Percentiles rank a stretch among this genome's conserved stretches.
Evolutionary conservation across 2,888 invertebrate species (phyloP).

Genomic region (Trissonchulus latispiculum): DNA sequence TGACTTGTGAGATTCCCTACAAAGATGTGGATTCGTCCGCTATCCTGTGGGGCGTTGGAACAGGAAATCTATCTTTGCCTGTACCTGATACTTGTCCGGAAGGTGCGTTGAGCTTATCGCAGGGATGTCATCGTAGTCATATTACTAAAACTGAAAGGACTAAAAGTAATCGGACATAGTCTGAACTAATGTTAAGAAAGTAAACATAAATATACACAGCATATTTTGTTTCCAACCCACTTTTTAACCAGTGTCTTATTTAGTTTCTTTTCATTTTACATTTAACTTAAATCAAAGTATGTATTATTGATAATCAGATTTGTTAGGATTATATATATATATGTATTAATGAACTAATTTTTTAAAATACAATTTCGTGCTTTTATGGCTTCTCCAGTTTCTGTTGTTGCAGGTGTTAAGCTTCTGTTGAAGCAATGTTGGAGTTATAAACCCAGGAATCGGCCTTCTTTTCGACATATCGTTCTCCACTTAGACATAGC

Average conservation of each 20-base stretch:
- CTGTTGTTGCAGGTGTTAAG: constrained; percentile 51
- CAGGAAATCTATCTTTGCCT: constrained; percentile 77
- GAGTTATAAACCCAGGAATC: constrained; percentile 71
- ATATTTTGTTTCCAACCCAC: not conserved
- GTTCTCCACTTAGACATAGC: constrained; percentile 82
- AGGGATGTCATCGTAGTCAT: no score
- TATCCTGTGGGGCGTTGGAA: constrained; percentile 96
- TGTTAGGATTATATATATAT: no score
- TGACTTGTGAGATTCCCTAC: constrained; percentile 86
- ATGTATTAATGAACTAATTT: no score
- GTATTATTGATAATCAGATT: no score
- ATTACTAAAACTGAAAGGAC: no score
- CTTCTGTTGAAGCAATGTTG: constrained; percentile 82
- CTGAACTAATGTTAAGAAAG: no score
- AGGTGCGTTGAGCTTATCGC: constrained; percentile 39
- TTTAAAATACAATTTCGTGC: no score
- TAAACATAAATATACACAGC: no score
- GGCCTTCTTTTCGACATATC: constrained; percentile 81
- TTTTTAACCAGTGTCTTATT: not conserved
- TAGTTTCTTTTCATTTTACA: not conserved
- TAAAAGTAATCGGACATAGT: no score
- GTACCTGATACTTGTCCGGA: constrained; percentile 79
- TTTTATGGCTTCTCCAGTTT: no score
- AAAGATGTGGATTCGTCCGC: constrained; percentile 89
- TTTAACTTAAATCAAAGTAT: no score